Evolutionary conservation across 2,888 invertebrate species (phyloP).

Genomic region (Lasioglossum morio): DNA sequence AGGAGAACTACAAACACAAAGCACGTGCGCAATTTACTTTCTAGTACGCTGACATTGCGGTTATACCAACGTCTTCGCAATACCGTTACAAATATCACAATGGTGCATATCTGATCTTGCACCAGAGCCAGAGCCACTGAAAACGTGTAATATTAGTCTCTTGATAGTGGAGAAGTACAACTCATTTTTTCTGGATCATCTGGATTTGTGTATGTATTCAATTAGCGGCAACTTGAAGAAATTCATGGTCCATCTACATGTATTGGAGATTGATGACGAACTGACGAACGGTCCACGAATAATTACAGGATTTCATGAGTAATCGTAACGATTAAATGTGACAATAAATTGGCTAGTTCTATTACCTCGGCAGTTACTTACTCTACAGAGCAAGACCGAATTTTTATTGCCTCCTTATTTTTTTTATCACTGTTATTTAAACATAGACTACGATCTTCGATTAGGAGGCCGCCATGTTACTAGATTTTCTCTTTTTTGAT

Average conservation of each 20-base stretch:
- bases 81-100: conserved; percentile 3
- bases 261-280: not conserved
- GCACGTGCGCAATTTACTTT: conserved; percentile 43
- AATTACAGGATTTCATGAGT: not conserved
- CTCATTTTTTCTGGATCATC: conserved; percentile 9
- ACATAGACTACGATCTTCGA: conserved; percentile 17
- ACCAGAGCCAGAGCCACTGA: conserved; percentile 9
- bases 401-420: not conserved
- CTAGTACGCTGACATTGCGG: conserved; percentile 30
- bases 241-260: not conserved
- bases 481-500: not conserved
- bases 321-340: not conserved
- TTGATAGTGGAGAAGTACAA: not conserved
- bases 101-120: not conserved
- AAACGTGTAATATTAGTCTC: not conserved
- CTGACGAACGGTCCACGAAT: not conserved
- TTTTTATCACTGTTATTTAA: conserved; percentile 4
- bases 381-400: no score
- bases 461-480: conserved; percentile 3
- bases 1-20: conserved; percentile 3
- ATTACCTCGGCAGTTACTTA: not conserved
- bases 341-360: not conserved
- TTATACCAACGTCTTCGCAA: conserved; percentile 35
- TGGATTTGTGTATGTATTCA: conserved; percentile 12
- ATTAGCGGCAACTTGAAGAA: conserved; percentile 19